phyloP scores from a whole-genome alignment of 2,888 invertebrate genomes.

The Cyrtodaria siliqua region DNA sequence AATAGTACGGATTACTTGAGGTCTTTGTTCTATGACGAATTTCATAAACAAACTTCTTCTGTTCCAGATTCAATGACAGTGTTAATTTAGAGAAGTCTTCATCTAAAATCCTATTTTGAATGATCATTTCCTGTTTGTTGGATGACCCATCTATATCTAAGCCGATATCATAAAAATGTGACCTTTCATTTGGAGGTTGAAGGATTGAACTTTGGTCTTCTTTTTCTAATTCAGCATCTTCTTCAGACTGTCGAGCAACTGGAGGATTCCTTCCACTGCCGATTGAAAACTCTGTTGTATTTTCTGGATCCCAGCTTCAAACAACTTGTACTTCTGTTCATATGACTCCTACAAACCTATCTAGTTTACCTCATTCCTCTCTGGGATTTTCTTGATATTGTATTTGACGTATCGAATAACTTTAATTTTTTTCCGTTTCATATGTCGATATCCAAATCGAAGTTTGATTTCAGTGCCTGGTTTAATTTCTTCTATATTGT shows the following conservation, averaged over 20 bases:
- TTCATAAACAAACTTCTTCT: slow-evolving; percentile 22
- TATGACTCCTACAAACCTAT: slow-evolving; percentile 4
- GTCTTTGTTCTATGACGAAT: slow-evolving; percentile 21
- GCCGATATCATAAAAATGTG: too few relatives aligned
- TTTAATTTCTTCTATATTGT: slow-evolving; percentile 10
- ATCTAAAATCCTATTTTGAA: too few relatives aligned
- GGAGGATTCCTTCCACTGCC: slow-evolving; percentile 10
- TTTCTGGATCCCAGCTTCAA: not conserved
- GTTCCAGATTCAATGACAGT: slow-evolving; percentile 31
- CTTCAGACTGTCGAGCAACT: slow-evolving; percentile 17
- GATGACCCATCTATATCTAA: too few relatives aligned
- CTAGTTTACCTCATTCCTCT: slow-evolving; percentile 29
- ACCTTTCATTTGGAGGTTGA: slow-evolving; percentile 19
- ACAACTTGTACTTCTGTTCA: slow-evolving; percentile 20
- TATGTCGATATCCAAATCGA: slow-evolving; percentile 16
- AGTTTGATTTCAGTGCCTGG: slow-evolving; percentile 7
- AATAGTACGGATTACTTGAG: not conserved
- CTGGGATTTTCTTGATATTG: slow-evolving; percentile 31
- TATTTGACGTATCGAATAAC: slow-evolving; percentile 42
- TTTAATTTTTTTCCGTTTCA: slow-evolving; percentile 18
- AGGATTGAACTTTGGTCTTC: slow-evolving; percentile 15
- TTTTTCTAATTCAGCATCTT: slow-evolving; percentile 1
- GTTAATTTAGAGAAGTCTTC: slow-evolving; percentile 11
- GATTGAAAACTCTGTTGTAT: not conserved
- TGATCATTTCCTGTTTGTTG: too few relatives aligned